Evolutionary conservation across 2,113 vertebrate genomes (phyloP).

Genomic region (Pica pica): DNA sequence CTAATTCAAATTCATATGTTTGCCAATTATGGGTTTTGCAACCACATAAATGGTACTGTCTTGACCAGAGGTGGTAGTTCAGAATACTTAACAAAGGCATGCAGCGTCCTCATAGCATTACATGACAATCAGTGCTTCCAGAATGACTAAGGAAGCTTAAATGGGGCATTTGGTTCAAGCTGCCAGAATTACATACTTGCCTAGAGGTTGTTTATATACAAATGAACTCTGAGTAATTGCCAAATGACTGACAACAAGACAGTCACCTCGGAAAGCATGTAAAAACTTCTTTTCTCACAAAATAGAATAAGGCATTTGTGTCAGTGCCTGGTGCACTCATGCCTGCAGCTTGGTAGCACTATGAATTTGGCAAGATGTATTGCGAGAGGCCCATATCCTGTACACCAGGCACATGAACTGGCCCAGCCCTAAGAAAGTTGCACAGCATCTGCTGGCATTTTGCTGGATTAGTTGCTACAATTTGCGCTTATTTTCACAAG

Average conservation of each 20-base stretch:
- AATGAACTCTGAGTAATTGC: neutral
- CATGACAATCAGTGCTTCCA: neutral
- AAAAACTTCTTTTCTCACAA: neutral
- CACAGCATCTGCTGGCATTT: neutral
- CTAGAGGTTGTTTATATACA: neutral
- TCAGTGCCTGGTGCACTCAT: neutral
- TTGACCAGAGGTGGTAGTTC: neutral
- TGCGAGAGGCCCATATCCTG: neutral
- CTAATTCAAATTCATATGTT: neutral
- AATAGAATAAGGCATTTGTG: neutral
- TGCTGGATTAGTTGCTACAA: neutral
- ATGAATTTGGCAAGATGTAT: neutral
- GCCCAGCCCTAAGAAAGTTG: neutral
- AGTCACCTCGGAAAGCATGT: neutral
- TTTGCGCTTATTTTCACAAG: conserved; percentile 22
- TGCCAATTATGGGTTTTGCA: neutral
- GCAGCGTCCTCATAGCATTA: neutral
- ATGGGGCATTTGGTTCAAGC: neutral
- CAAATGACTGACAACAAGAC: neutral
- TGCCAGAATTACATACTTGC: neutral
- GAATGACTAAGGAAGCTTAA: neutral
- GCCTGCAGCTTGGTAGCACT: neutral
- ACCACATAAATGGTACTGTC: neutral
- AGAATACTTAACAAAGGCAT: neutral
- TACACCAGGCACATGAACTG: neutral